Conservation (phyloP, 2,888 invertebrate genomes). For the Stenichneumon culpator region DNA sequence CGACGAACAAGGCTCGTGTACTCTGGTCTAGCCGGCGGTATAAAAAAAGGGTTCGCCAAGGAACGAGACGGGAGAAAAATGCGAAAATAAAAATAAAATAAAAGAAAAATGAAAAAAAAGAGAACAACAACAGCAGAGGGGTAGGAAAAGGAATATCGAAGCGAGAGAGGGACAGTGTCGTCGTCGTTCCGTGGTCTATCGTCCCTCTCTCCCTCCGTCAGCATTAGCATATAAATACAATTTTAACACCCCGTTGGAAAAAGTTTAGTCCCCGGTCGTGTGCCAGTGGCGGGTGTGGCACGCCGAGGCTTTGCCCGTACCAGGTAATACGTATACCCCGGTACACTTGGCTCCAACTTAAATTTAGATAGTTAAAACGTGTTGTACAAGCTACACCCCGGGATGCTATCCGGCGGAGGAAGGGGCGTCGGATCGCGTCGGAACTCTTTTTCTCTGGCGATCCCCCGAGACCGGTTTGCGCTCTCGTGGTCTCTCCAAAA, state of each 20-base stretch:
- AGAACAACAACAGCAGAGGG: constrained; percentile 13
- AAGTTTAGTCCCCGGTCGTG: constrained; percentile 72
- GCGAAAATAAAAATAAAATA: background rate
- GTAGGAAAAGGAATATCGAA: constrained; percentile 55
- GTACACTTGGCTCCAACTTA: constrained; percentile 77
- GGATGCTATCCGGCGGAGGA: too few relatives aligned
- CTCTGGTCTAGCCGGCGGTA: background rate
- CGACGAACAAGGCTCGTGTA: background rate
- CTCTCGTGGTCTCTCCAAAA: constrained; percentile 17
- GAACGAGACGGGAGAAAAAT: constrained; percentile 17
- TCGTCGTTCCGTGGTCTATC: constrained; percentile 15
- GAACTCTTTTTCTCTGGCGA: constrained; percentile 40
- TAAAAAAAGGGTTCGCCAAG: background rate
- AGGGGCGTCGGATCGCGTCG: too few relatives aligned
- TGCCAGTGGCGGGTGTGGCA: constrained; percentile 43
- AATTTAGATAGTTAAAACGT: constrained; percentile 78
- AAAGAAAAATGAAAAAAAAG: constrained; percentile 7
- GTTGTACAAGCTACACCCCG: constrained; percentile 71
- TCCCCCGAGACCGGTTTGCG: constrained; percentile 6
- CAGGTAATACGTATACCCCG: constrained; percentile 64
- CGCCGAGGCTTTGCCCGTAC: constrained; percentile 30
- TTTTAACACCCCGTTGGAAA: constrained; percentile 75
- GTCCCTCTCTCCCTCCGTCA: constrained; percentile 65
- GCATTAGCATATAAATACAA: constrained; percentile 80
- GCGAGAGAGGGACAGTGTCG: constrained; percentile 50